Evolutionary conservation across 2,888 invertebrate genomes (phyloP).

Genomic region (Limulus polyphemus): DNA sequence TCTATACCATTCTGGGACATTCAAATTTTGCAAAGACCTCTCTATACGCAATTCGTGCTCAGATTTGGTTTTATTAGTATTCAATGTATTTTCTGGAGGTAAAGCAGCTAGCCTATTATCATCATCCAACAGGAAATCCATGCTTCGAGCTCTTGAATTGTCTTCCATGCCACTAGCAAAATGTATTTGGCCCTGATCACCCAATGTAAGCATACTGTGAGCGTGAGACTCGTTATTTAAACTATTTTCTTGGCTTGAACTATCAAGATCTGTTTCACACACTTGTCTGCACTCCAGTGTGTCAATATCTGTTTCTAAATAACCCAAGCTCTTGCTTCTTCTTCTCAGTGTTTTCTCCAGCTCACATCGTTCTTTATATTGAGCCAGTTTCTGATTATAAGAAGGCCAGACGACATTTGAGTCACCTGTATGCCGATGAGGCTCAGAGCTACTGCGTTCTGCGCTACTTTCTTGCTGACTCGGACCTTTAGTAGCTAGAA

Average conservation of each 20-base stretch:
- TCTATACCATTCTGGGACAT: conserved; percentile 90
- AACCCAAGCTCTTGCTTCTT: conserved; percentile 16
- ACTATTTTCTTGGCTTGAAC: no score
- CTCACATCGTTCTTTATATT: conserved; percentile 1
- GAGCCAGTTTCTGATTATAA: conserved; percentile 12
- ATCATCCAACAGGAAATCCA: conserved; percentile 90
- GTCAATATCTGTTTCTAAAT: conserved; percentile 23
- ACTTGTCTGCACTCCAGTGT: conserved; percentile 8
- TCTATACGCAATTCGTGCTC: conserved; percentile 89
- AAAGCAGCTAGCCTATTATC: conserved; percentile 73
- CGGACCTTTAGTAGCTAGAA: background rate
- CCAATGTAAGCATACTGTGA: conserved; percentile 3
- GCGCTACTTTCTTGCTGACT: background rate
- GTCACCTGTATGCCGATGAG: conserved; percentile 2
- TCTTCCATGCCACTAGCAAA: conserved; percentile 5
- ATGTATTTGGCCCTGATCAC: conserved; percentile 4
- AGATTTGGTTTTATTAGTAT: conserved; percentile 59
- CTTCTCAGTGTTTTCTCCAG: conserved; percentile 3
- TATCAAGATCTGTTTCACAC: conserved; percentile 6
- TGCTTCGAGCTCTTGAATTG: conserved; percentile 53
- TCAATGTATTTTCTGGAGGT: conserved; percentile 80
- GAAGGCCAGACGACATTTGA: conserved; percentile 20
- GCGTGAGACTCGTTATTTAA: conserved; percentile 2
- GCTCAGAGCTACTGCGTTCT: background rate
- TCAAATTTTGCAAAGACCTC: conserved; percentile 80